Base-by-base conservation (phyloP, 2,888 invertebrate genomes). In the Harmothoe impar region DNA sequence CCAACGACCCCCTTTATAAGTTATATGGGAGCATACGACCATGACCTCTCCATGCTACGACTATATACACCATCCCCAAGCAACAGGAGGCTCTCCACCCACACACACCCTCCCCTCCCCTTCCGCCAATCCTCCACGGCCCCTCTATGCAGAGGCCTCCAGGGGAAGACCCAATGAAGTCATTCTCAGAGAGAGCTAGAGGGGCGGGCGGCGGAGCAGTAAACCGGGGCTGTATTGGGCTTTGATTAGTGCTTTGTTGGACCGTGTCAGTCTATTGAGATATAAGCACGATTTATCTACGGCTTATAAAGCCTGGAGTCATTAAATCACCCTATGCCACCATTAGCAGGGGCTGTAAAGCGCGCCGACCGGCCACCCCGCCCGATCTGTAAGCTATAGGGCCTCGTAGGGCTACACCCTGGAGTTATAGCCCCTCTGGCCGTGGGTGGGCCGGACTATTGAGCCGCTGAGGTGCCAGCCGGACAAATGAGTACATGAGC, bases 351-450 rank as follows among this genome's bases (percentile, higher is more conserved):
- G 15, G 31, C 29, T 25, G 77, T 77, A 77, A 77, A 77, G 77
- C 25, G 81, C 43, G 35, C 35, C 15, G 33, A 17, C 0, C 17
- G 81, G 81, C 23, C 81, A 25, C n/a, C 29, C n/a, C 77, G 81
- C 23, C 72, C 81, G 81, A 43, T 81, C 81, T 81, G 81, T 81
- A 81, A 81, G 81, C 81, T 81, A 81, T 43, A 81, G 81, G 81
- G 72, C 7, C 72, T 72, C 72, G 29, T 72, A 35, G 33, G 81
- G 43, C 23, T 15, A 20, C 81, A 7, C 23, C n/a, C 0, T 72
- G 29, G 81, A 43, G 81, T 81, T 81, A 81, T 81, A 33, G 81
- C 35, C 43, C 35, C 17, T 3, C 35, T 77, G 81, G 81, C 43
- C 23, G 81, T 81, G 81, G 81, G 81, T 81, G 81, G 81, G 81